phyloP scores from a whole-genome alignment of 1,140 invertebrate species.

The Argopecten irradians region DNA sequence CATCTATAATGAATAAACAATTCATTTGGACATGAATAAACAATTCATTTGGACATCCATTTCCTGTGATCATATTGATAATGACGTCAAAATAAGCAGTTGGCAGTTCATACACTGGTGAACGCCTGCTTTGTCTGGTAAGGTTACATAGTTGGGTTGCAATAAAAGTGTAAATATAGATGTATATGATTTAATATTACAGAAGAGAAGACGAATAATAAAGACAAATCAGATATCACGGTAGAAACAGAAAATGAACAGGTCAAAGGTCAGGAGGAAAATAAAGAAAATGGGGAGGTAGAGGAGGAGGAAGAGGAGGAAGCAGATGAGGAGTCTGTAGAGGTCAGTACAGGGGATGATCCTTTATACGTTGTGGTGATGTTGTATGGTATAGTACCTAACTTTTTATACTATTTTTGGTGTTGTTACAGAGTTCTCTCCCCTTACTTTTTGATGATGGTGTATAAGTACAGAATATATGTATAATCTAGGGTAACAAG shows the following conservation, averaged over 20 bases:
- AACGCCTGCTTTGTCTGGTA: too few relatives aligned
- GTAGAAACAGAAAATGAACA: background rate
- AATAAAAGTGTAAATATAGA: too few relatives aligned
- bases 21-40: too few relatives aligned
- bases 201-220: background rate
- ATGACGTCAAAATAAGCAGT: too few relatives aligned
- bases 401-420: background rate
- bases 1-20: too few relatives aligned
- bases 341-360: slow-evolving; percentile 14
- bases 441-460: too few relatives aligned
- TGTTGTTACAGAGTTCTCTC: background rate
- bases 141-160: too few relatives aligned
- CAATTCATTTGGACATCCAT: too few relatives aligned
- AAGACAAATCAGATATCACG: background rate
- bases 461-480: too few relatives aligned
- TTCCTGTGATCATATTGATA: too few relatives aligned
- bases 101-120: too few relatives aligned
- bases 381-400: background rate
- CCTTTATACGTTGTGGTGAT: background rate
- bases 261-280: background rate
- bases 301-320: slow-evolving; percentile 29
- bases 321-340: slow-evolving; percentile 4
- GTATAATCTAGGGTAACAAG: too few relatives aligned
- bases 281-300: background rate
- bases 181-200: background rate